These are phyloP conservation scores for Lepisosteus oculatus DNA, from an alignment of 2,113 vertebrate species.

Conservation along the genomic window DNA sequence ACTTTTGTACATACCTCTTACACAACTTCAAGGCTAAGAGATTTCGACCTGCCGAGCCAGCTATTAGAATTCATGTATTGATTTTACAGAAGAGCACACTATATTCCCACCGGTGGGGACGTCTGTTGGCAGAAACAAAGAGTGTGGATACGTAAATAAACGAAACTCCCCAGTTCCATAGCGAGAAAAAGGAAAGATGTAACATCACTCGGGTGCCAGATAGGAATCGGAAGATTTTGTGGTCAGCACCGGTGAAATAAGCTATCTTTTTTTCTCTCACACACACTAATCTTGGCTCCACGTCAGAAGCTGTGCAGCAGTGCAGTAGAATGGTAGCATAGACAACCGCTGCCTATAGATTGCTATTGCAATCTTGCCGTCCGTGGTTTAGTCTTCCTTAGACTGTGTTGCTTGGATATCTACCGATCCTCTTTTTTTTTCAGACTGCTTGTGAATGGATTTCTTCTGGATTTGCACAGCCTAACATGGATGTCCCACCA, in stretches of 20 bases:
- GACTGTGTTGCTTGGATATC: slow-evolving; percentile 56
- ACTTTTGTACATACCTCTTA: slow-evolving; percentile 23
- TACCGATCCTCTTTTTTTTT: slow-evolving; percentile 59
- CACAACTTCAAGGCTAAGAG: slow-evolving; percentile 47
- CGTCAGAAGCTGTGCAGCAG: slow-evolving; percentile 91
- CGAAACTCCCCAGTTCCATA: slow-evolving; percentile 22
- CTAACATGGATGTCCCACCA: slow-evolving; percentile 91
- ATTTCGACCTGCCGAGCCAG: slow-evolving; percentile 48
- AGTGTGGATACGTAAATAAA: slow-evolving; percentile 40
- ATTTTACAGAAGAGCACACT: slow-evolving; percentile 35
- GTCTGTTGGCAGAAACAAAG: slow-evolving; percentile 44
- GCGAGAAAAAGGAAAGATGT: slow-evolving; percentile 33
- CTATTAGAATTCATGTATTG: slow-evolving; percentile 56
- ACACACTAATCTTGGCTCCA: slow-evolving; percentile 85
- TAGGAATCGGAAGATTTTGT: slow-evolving; percentile 61
- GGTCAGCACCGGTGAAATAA: slow-evolving; percentile 67
- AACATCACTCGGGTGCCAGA: slow-evolving; percentile 56
- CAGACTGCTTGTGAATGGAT: slow-evolving; percentile 80
- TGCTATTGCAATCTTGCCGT: slow-evolving; percentile 67
- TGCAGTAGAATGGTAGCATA: slow-evolving; percentile 82
- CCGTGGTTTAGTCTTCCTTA: slow-evolving; percentile 53
- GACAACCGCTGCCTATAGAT: slow-evolving; percentile 63
- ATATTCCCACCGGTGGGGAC: slow-evolving; percentile 27
- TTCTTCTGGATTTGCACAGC: slow-evolving; percentile 75
- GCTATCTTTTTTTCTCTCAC: slow-evolving; percentile 71